A percentile compares a stretch with the other conserved stretches of the same genome.
These are phyloP conservation scores for Bugula neritina DNA, from an alignment of 2,888 invertebrate genomes.

Conservation along the genomic window DNA sequence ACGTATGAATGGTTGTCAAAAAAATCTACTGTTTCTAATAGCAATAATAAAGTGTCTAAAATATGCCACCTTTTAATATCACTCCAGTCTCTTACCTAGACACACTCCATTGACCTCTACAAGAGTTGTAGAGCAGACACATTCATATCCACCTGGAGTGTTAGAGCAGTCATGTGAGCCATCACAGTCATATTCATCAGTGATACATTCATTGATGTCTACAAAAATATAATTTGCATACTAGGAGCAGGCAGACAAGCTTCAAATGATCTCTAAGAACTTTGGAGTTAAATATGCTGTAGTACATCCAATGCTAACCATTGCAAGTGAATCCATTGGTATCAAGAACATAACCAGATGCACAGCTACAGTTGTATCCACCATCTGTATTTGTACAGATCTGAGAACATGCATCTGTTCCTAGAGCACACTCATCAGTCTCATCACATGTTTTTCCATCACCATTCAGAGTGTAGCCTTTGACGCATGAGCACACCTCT, in stretches of 20 bases:
- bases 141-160: neutral
- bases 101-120: slow-evolving; percentile 1
- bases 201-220: neutral
- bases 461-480: neutral
- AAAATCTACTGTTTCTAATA: too few species aligned
- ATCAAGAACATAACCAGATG: neutral
- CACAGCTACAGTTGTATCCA: slow-evolving; percentile 9
- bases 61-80: too few species aligned
- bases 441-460: slow-evolving; percentile 11
- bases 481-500: neutral
- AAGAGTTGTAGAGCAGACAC: neutral
- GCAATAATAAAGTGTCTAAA: too few species aligned
- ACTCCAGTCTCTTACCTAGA: too few species aligned
- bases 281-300: too few species aligned
- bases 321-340: neutral
- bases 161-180: neutral
- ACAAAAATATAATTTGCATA: too few species aligned
- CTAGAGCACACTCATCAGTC: neutral
- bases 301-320: too few species aligned
- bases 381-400: neutral
- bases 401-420: neutral
- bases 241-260: too few species aligned
- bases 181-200: neutral
- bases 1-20: neutral
- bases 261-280: too few species aligned